Evolutionary conservation across 2,113 vertebrate species (phyloP), one percentile per base, ranked within the genome.

Genomic region (Rhynchomys soricoides): DNA sequence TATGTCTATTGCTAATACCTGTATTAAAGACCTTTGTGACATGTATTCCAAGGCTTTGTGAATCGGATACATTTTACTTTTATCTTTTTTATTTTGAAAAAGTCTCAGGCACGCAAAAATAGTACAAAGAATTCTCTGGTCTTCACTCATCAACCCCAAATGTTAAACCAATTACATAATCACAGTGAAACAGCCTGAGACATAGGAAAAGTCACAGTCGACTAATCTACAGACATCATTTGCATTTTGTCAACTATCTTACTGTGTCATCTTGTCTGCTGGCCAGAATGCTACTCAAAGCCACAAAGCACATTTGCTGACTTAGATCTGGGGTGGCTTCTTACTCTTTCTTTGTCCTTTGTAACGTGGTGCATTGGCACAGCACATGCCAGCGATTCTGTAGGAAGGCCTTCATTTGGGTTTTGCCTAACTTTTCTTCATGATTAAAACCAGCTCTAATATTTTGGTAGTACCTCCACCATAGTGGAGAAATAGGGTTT

Each of bases 51-150:
- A 66, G 26, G 15, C 9, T 93, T 68, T 45, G 3, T 45, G 45
- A 93, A 55, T 24, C 52, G 85, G 37, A 66, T n/a, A 13, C 37
- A 57, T 70, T 94, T 55, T 64, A 81, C 50, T 75, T 79, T 92
- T 55, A 62, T 34, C 52, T 10, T 59, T 93, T 96, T 89, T 26
- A 92, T 93, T 78, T 93, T 90, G 37, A 89, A 95, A 82, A 66
- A 73, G 91, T 77, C 91, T 89, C 40, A 93, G 37, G 50, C 52
- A 93, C 52, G 77, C 16, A 93, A 94, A 96, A 93, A 89, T 19
- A 86, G 40, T 90, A 75, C 40, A 78, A 93, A 92, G 57, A 94
- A 94, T 94, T 92, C 59, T 40, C 87, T 71, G 45, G 4, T 62
- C 31, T 92, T 95, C 62, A 87, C 29, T 68, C 71, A 87, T 24